These are phyloP conservation scores for Aphelinus certus DNA, from an alignment of 1,140 invertebrate species.

Conservation along the genomic window DNA sequence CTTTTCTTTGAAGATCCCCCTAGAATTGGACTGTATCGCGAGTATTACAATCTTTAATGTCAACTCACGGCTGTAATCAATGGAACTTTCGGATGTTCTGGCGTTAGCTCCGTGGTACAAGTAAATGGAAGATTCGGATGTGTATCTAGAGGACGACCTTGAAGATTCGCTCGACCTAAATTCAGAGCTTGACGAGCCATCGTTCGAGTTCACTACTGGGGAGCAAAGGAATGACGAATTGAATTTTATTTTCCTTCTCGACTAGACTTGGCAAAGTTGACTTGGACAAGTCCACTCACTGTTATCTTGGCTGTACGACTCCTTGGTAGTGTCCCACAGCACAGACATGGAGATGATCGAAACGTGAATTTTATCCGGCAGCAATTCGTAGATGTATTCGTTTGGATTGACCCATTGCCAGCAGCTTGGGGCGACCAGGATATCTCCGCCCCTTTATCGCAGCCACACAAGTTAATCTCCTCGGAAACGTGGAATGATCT, in stretches of 20 bases:
- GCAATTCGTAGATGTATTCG: conserved; percentile 58
- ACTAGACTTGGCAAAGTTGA: too few relatives aligned
- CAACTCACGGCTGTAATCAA: conserved; percentile 20
- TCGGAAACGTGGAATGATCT: too few relatives aligned
- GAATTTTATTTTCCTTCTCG: too few relatives aligned
- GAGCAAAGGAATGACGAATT: too few relatives aligned
- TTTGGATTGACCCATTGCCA: conserved; percentile 61
- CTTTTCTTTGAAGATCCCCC: too few relatives aligned
- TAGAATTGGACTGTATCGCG: too few relatives aligned
- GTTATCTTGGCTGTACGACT: not conserved
- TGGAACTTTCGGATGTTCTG: not conserved
- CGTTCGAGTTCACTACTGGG: too few relatives aligned
- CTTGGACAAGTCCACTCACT: not conserved
- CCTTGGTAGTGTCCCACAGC: conserved; percentile 32
- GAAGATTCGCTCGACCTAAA: not conserved
- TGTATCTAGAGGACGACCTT: not conserved
- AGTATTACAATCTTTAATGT: too few relatives aligned
- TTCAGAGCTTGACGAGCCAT: not conserved
- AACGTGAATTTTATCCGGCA: conserved; percentile 56
- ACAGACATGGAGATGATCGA: conserved; percentile 51
- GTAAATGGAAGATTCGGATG: not conserved
- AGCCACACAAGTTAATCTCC: too few relatives aligned
- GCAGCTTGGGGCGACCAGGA: conserved; percentile 57
- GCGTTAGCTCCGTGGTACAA: too few relatives aligned
- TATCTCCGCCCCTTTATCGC: conserved; percentile 57